Evolutionary conservation across 2,113 vertebrate genomes (phyloP), one percentile per base, ranked within the genome.

Genomic region (Chaetops frenatus): DNA sequence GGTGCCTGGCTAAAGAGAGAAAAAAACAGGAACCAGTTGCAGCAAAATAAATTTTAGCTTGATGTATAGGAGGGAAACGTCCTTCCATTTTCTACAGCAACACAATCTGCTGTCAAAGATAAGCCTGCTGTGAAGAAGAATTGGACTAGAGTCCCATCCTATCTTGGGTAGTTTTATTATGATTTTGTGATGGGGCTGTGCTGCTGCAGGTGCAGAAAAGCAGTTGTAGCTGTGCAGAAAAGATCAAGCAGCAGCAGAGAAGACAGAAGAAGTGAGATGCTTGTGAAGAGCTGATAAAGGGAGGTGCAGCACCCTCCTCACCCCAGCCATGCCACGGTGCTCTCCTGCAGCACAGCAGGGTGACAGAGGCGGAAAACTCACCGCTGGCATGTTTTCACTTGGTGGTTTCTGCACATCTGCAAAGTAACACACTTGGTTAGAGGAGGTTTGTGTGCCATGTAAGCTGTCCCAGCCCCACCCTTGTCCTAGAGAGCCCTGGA

Each of bases 351-450:
- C 44, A 44, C 1, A 0, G 20, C 25, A 66, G 51, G 21, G 44
- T 3, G 4, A 57, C 50, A 42, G 65, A 69, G 31, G 54, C 0
- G 0, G 54, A 89, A 67, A 79, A 96, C 97, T 97, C 88, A 97
- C 96, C 89, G 0, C 74, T 54, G 33, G 50, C 4, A 2, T 4
- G 2, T 94, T 96, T 95, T 92, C 91, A 71, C 51, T 72, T 7
- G 5, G 82, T 62, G 82, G 66, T 88, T 93, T 95, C 79, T 72
- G 66, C 40, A 40, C 77, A 85, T 45, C 97, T 97, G 95, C 77
- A 92, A 96, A 86, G 50, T 42, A 95, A 97, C 20, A 85, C 4
- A 0, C 29, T 86, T 54, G 29, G 50, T 97, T 83, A 95, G 57
- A 77, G 85, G 45, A 53, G 44, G 38, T 6, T 57, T 82, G 22